Percentiles rank a stretch among this genome's conserved stretches.
Evolutionary conservation across 2,888 invertebrate species (phyloP).

Genomic region (Epistrophella euchroma): DNA sequence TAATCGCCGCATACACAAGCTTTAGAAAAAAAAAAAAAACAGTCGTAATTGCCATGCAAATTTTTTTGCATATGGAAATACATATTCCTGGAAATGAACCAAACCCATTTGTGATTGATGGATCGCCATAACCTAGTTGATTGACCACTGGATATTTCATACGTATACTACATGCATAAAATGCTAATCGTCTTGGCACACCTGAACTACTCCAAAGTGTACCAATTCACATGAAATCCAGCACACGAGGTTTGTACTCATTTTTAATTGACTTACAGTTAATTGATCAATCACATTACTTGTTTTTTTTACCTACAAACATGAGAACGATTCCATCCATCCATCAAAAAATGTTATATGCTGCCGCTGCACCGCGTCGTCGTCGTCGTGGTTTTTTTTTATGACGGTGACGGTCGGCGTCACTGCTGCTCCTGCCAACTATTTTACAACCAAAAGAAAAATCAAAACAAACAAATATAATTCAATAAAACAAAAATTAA

Average conservation of each 20-base stretch:
- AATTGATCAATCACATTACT: conserved; percentile 69
- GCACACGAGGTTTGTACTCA: conserved; percentile 10
- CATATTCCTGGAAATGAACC: conserved; percentile 26
- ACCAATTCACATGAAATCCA: conserved; percentile 50
- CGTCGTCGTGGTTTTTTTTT: background rate
- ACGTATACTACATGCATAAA: background rate
- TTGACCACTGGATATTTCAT: conserved; percentile 55
- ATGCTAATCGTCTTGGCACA: conserved; percentile 60
- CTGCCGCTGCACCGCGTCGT: conserved; percentile 2
- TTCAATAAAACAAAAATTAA: conserved; percentile 19
- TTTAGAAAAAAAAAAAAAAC: background rate
- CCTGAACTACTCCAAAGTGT: conserved; percentile 57
- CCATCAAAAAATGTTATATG: conserved; percentile 49
- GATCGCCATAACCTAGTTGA: conserved; percentile 61
- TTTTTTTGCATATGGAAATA: conserved; percentile 6
- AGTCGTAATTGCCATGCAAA: conserved; percentile 2
- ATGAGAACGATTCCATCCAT: conserved; percentile 55
- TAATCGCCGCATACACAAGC: background rate
- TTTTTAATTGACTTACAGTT: conserved; percentile 62
- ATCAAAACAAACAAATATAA: background rate
- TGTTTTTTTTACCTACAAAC: background rate
- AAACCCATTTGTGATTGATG: conserved; percentile 60
- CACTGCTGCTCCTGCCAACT: background rate
- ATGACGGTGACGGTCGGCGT: conserved; percentile 7
- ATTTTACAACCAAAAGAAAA: conserved; percentile 4